Evolutionary conservation across 2,888 invertebrate genomes (phyloP), one percentile per base, ranked within the genome.

Genomic region (Linyphia triangularis): DNA sequence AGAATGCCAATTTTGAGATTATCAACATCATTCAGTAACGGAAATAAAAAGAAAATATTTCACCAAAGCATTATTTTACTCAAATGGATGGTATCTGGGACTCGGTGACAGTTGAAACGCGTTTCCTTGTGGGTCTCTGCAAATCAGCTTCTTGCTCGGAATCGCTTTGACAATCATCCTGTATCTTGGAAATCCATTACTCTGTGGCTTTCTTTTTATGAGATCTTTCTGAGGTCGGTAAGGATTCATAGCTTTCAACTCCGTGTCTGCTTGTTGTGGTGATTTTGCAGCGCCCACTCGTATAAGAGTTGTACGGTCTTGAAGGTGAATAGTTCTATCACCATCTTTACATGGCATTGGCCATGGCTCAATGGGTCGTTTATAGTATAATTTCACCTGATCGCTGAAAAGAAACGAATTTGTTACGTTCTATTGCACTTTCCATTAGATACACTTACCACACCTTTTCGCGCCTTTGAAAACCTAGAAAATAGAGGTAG

Each of bases 261-360:
- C 51, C 0, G 16, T 51, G 13, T 19, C 16, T 10, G 28, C 0
- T 4, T 28, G n/a, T n/a, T n/a, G n/a, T 10, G 22, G 9, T 6
- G 7, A 7, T 28, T 40, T n/a, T 24, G 19, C 16, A 10, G 9
- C 3, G 4, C 13, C n/a, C 2, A 0, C 4, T 6, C 40, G 19
- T 7, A 63, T n/a, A 1, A 85, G n/a, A 9, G 43, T 5, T 0
- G 70, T 63, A 30, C 85, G 61, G 59, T 78, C 70, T 7, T 30
- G 85, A 0, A 78, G 28, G 0, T 28, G 4, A n/a, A 63, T 30
- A 0, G 51, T 24, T 4, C 28, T 30, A 16, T 61, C 43, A 0
- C 85, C 85, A 51, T 85, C 85, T 22, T 30, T 69, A 26, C 85
- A 85, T 10, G 85, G 85, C 85, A 85, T 85, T 1, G 78, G 78